Evolutionary conservation across 2,888 invertebrate species (phyloP).

Genomic region (Drosophila rubida): DNA sequence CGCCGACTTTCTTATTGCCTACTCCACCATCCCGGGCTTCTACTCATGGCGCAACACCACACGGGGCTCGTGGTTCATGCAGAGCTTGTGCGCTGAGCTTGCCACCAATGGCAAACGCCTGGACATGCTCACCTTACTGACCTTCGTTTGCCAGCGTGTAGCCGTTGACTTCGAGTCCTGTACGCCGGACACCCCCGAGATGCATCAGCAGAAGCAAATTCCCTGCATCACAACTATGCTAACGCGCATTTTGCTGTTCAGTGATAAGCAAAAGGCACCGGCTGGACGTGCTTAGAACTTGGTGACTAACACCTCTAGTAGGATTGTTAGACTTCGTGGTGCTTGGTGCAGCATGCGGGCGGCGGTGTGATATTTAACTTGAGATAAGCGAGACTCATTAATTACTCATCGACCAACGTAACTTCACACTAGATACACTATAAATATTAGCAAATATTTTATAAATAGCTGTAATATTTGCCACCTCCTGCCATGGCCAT

Average conservation of each 20-base stretch:
- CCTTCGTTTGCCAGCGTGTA: constrained; percentile 93
- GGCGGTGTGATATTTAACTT: constrained; percentile 43
- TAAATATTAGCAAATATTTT: background rate
- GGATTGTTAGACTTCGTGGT: background rate
- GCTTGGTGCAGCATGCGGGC: constrained; percentile 17
- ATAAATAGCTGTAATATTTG: constrained; percentile 12
- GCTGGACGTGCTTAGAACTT: constrained; percentile 59
- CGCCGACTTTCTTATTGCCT: constrained; percentile 97
- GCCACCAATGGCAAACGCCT: constrained; percentile 89
- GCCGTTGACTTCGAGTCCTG: constrained; percentile 96
- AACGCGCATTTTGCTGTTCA: constrained; percentile 91
- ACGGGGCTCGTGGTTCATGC: constrained; percentile 98
- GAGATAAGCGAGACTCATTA: constrained; percentile 6
- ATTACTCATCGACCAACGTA: constrained; percentile 3
- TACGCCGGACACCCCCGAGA: constrained; percentile 90
- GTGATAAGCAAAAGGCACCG: constrained; percentile 82
- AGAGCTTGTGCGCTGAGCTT: constrained; percentile 93
- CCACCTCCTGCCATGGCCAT: constrained; percentile 44
- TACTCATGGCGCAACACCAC: constrained; percentile 98
- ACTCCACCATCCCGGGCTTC: constrained; percentile 96
- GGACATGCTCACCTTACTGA: constrained; percentile 94
- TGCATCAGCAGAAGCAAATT: constrained; percentile 97
- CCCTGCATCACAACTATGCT: constrained; percentile 97
- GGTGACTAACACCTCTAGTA: constrained; percentile 32
- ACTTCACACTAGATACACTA: background rate